phyloP scores from a whole-genome alignment of 2,113 vertebrate genomes.

The Gnathonemus longibarbis region DNA sequence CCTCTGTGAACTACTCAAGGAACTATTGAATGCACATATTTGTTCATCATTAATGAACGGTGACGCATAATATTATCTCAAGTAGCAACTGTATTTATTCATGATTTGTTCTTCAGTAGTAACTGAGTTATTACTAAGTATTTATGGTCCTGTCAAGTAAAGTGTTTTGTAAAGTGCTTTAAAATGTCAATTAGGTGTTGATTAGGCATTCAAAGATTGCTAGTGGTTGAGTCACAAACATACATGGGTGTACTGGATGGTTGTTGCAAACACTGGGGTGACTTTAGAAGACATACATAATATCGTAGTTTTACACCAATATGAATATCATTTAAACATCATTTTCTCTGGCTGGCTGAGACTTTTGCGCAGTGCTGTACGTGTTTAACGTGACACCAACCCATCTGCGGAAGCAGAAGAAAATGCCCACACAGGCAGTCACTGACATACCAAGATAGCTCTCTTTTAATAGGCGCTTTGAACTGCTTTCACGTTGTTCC shows the following conservation, averaged over 20 bases:
- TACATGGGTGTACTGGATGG: background rate
- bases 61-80: background rate
- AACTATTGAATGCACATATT: background rate
- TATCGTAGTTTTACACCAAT: background rate
- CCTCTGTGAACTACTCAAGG: background rate
- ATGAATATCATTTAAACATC: background rate
- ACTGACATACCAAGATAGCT: slow-evolving; percentile 53
- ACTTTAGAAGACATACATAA: background rate
- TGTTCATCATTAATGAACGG: background rate
- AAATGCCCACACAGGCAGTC: slow-evolving; percentile 24
- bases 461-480: slow-evolving; percentile 66
- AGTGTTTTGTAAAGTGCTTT: background rate
- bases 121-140: background rate
- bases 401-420: background rate
- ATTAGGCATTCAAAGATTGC: background rate
- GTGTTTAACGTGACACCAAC: background rate
- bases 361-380: background rate
- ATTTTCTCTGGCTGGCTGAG: background rate
- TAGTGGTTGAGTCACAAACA: background rate
- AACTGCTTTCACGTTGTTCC: slow-evolving; percentile 61
- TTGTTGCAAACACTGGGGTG: background rate
- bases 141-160: background rate
- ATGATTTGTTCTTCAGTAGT: background rate
- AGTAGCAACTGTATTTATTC: background rate
- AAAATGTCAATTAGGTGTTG: background rate